Percentiles rank a stretch among this genome's conserved stretches.
Evolutionary conservation across 2,797 vertebrate genomes (phyloP).

Genomic region (Ptychobarbus kaznakovi): DNA sequence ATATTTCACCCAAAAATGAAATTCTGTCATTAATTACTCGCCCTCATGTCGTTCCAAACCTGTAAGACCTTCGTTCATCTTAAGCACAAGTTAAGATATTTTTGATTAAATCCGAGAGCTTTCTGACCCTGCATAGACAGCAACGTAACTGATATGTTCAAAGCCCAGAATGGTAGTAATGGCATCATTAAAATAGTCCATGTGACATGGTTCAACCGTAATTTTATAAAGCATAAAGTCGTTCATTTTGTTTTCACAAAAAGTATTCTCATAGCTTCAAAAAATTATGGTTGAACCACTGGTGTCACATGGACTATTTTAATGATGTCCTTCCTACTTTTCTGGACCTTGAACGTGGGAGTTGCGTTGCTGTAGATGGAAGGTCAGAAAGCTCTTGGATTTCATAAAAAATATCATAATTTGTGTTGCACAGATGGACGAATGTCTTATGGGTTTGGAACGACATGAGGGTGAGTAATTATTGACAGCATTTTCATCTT

Average conservation of each 20-base stretch:
- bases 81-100: background rate
- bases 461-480: background rate
- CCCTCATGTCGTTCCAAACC: background rate
- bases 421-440: background rate
- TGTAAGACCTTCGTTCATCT: background rate
- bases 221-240: too few relatives aligned
- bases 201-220: too few relatives aligned
- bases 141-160: too few relatives aligned
- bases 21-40: background rate
- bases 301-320: background rate
- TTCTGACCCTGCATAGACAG: too few relatives aligned
- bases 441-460: background rate
- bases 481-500: background rate
- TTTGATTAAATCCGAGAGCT: background rate
- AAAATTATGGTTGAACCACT: too few relatives aligned
- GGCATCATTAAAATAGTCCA: too few relatives aligned
- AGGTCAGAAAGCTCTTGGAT: background rate
- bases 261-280: too few relatives aligned
- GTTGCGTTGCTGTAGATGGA: background rate
- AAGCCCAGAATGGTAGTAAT: too few relatives aligned
- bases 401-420: background rate
- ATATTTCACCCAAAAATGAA: background rate
- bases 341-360: background rate
- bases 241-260: too few relatives aligned
- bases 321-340: background rate